Evolutionary conservation across 2,888 invertebrate species (phyloP).

Genomic region (Cylindroiulus punctatus): DNA sequence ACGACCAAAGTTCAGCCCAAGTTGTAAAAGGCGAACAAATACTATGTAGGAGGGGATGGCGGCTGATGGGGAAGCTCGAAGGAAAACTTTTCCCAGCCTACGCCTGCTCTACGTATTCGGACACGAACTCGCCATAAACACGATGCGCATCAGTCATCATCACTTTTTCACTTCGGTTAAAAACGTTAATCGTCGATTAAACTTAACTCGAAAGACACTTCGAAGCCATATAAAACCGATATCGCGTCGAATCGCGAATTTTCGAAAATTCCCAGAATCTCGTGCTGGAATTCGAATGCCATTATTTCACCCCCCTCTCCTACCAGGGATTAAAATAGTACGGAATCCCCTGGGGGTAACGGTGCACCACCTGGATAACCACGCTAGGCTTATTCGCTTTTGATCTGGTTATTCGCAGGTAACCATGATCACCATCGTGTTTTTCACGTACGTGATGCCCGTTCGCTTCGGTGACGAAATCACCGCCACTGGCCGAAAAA

Average conservation of each 20-base stretch:
- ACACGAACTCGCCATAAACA: not conserved
- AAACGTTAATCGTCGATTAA: not conserved
- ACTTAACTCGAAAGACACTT: too few species aligned
- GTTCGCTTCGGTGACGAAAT: not conserved
- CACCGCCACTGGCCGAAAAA: not conserved
- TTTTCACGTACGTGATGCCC: conserved; percentile 26
- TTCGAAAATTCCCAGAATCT: not conserved
- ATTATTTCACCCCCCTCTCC: too few species aligned
- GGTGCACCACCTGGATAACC: not conserved
- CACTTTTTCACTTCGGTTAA: not conserved
- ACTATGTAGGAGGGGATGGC: conserved; percentile 21
- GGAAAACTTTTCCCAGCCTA: not conserved
- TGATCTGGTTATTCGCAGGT: not conserved
- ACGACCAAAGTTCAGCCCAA: not conserved
- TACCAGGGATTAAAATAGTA: not conserved
- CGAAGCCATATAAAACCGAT: too few species aligned
- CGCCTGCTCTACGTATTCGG: not conserved
- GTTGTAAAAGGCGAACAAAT: conserved; percentile 29
- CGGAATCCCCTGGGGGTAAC: not conserved
- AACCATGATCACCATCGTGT: not conserved
- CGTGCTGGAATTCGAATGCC: not conserved
- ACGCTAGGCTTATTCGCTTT: not conserved
- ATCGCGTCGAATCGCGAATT: not conserved
- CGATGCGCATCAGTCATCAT: not conserved
- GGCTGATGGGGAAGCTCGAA: not conserved